These are phyloP conservation scores for Bombus huntii DNA, from an alignment of 1,140 invertebrate genomes.

Conservation along the genomic window DNA sequence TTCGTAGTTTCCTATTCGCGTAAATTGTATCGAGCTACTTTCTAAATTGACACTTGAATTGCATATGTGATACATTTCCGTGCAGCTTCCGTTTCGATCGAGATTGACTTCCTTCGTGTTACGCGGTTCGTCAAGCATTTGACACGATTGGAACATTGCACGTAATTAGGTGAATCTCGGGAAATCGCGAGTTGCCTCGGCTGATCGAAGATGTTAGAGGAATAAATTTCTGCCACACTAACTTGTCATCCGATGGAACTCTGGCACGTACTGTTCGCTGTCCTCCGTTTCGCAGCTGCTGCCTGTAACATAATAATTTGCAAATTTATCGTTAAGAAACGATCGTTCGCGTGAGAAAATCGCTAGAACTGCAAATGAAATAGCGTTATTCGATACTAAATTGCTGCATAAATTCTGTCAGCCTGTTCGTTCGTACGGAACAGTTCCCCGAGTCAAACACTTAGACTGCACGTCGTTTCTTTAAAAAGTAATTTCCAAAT, in stretches of 20 bases:
- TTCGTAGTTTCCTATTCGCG: background rate
- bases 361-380: background rate
- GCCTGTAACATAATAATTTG: constrained; percentile 64
- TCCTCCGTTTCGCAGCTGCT: constrained; percentile 78
- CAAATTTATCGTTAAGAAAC: background rate
- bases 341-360: background rate
- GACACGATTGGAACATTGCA: background rate
- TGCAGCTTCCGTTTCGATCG: constrained; percentile 43
- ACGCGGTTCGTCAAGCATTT: background rate
- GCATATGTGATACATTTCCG: constrained; percentile 63
- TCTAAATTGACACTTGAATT: constrained; percentile 32
- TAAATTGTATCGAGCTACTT: background rate
- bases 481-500: background rate
- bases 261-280: constrained; percentile 77
- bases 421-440: too few species aligned
- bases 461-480: too few species aligned
- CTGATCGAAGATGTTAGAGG: too few species aligned
- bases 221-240: constrained; percentile 41
- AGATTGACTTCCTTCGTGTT: constrained; percentile 62
- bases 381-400: background rate
- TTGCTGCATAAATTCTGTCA: background rate
- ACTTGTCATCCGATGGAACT: constrained; percentile 74
- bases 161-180: background rate
- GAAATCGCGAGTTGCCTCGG: background rate
- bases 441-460: too few species aligned